Base-by-base conservation (phyloP, 2,797 vertebrate genomes). In the Microhierax caerulescens region DNA sequence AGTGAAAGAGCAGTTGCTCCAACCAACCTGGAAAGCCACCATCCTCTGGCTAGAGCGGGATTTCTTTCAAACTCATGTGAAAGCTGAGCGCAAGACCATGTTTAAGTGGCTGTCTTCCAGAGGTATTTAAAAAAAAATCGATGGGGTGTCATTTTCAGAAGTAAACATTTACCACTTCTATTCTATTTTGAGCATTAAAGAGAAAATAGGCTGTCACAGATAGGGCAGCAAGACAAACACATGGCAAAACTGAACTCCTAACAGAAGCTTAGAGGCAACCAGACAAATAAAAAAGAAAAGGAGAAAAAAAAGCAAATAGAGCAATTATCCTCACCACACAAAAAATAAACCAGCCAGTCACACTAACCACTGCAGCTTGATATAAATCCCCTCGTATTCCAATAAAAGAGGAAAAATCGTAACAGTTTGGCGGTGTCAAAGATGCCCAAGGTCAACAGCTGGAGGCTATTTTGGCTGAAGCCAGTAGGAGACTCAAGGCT, bases 371-470 rank as follows among this genome's bases (percentile, higher is more conserved):
- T 48, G 61, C 76, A 79, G 94, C 75, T 53, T 0, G 0, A 36
- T 4, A 43, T 51, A 43, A 83, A 76, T 7, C 69, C 45, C 64
- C 51, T 32, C 65, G 12, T 48, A 22, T 37, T 70, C 60, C 83
- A 56, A 54, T 3, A 60, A 22, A 75, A 41, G 23, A 77, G 65
- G 36, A 69, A 39, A 64, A 89, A 80, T 10, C 6, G 0, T 18
- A n/a, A 32, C 6, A 24, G 34, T 41, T 60, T 54, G 85, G 59
- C 59, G 41, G 41, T 37, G 67, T 21, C 7, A 2, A 20, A 39
- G 83, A 93, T 68, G 88, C 53, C 80, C 88, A 67, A 75, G 69
- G 93, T 80, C 92, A 80, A 70, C 73, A 86, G 69, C 92, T 90
- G 83, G 85, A 81, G 70, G 88, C 36, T 92, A 3, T 78, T 95